Percentiles rank a stretch among this genome's conserved stretches.
Conservation (phyloP, 2,113 vertebrate genomes). For the Epinephelus cyanopodus region DNA sequence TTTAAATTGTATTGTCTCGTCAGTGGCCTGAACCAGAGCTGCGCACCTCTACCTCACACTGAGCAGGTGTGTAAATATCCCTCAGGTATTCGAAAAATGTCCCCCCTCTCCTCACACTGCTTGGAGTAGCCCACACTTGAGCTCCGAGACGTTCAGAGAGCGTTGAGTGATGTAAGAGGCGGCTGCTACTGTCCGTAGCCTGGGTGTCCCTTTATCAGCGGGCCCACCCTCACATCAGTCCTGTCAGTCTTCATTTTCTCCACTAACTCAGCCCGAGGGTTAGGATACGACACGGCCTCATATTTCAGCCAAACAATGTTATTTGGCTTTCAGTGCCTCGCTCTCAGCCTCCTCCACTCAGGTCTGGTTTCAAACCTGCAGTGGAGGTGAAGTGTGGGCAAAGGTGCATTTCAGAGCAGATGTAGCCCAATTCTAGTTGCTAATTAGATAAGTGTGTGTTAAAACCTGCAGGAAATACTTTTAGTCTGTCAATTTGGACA, state of each 20-base stretch:
- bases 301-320: conserved; percentile 41
- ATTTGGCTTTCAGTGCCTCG: conserved; percentile 27
- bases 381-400: conserved; percentile 4
- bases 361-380: conserved; percentile 34
- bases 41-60: conserved; percentile 40
- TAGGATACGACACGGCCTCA: conserved; percentile 24
- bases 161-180: conserved; percentile 63
- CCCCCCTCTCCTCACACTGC: conserved; percentile 10
- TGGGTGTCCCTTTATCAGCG: conserved; percentile 53
- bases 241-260: conserved; percentile 64
- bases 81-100: conserved; percentile 70
- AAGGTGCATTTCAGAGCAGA: conserved; percentile 36
- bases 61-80: conserved; percentile 76
- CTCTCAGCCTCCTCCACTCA: not conserved
- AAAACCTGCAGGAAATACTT: conserved; percentile 26
- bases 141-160: conserved; percentile 27
- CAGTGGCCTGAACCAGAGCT: conserved; percentile 17
- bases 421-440: not conserved
- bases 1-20: conserved; percentile 21
- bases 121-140: conserved; percentile 19
- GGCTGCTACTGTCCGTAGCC: conserved; percentile 27
- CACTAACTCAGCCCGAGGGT: conserved; percentile 35
- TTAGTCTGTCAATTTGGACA: not conserved
- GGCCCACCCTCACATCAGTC: conserved; percentile 40
- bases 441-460: conserved; percentile 30